Percentiles rank a stretch among this genome's conserved stretches.
Evolutionary conservation across 2,888 invertebrate species (phyloP).

Genomic region (Thymelicus lineola): DNA sequence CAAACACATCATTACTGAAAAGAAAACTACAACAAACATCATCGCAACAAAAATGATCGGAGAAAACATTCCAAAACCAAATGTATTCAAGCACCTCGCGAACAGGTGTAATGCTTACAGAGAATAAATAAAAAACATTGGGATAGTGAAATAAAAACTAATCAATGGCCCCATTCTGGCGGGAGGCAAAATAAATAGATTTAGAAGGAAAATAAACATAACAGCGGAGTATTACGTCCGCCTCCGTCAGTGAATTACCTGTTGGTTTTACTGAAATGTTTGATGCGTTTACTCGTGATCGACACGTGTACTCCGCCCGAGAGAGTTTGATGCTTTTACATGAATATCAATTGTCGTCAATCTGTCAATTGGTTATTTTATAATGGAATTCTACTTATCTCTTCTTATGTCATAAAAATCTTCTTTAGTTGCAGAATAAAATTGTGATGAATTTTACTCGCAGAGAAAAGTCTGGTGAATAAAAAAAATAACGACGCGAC

Average conservation of each 20-base stretch:
- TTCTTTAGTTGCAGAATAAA: too few relatives aligned
- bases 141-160: constrained; percentile 64
- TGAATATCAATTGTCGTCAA: too few relatives aligned
- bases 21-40: not conserved
- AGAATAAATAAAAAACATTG: constrained; percentile 43
- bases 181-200: constrained; percentile 72
- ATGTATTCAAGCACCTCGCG: constrained; percentile 16
- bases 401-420: too few relatives aligned
- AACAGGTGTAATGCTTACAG: constrained; percentile 44
- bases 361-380: too few relatives aligned
- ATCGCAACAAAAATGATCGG: not conserved
- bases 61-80: constrained; percentile 17
- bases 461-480: too few relatives aligned
- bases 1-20: not conserved
- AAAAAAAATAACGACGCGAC: too few relatives aligned
- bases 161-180: constrained; percentile 60
- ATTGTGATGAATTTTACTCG: too few relatives aligned
- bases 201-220: constrained; percentile 71
- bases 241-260: constrained; percentile 72
- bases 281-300: constrained; percentile 77
- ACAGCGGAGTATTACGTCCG: constrained; percentile 52
- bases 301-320: constrained; percentile 53
- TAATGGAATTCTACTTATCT: too few relatives aligned
- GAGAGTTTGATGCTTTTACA: constrained; percentile 53
- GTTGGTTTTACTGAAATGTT: constrained; percentile 79